These are phyloP conservation scores for Pocillopora verrucosa DNA, from an alignment of 64 coral and sea anemone species.

Conservation along the genomic window DNA sequence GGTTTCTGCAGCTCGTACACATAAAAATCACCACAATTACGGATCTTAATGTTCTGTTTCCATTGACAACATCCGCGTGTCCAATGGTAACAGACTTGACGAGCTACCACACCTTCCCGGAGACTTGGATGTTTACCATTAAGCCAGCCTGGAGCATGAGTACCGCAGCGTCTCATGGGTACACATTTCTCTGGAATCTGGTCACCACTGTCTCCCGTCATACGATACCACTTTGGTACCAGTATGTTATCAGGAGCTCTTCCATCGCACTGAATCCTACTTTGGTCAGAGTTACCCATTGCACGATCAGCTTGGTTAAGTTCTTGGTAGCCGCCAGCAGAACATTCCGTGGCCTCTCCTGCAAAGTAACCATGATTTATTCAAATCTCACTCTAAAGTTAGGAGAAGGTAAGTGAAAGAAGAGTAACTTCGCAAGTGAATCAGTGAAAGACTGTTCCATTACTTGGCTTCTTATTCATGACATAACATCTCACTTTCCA, in stretches of 20 bases:
- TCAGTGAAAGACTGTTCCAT: no score
- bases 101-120: slow-evolving; percentile 6
- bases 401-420: no score
- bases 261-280: neutral
- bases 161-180: slow-evolving; percentile 14
- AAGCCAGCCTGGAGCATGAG: slow-evolving; percentile 15
- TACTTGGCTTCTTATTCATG: no score
- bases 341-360: neutral
- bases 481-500: no score
- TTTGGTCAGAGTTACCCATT: neutral
- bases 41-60: neutral
- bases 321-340: neutral
- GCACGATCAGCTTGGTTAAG: neutral
- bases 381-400: no score
- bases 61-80: neutral
- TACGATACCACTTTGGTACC: slow-evolving; percentile 25
- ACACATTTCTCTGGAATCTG: neutral
- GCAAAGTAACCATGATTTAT: no score
- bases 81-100: slow-evolving; percentile 8
- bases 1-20: slow-evolving; percentile 9
- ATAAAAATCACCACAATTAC: slow-evolving; percentile 27
- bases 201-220: neutral
- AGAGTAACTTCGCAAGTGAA: no score
- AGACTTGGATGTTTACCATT: slow-evolving; percentile 11
- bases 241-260: neutral